Evolutionary conservation across 2,797 vertebrate species (phyloP).

Genomic region (Leptodactylus fallax): DNA sequence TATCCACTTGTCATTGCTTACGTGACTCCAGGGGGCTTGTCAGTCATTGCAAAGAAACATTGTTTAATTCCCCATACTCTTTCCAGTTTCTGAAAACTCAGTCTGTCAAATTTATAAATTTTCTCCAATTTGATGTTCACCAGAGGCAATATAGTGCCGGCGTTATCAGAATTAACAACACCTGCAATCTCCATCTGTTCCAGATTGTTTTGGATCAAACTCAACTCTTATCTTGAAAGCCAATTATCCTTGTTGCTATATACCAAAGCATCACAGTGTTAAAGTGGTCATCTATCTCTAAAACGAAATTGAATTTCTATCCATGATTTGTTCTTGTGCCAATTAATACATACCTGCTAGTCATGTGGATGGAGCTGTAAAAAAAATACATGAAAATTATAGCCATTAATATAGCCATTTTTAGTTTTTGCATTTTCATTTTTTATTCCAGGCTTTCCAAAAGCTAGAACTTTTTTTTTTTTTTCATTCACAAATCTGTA

Average conservation of each 20-base stretch:
- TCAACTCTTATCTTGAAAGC: slow-evolving; percentile 53
- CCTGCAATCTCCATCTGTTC: slow-evolving; percentile 55
- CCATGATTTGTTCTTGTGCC: slow-evolving; percentile 28
- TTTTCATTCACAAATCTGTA: no score
- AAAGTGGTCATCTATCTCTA: slow-evolving; percentile 44
- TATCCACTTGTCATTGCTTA: background rate
- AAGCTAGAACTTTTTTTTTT: no score
- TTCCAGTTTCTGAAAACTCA: slow-evolving; percentile 18
- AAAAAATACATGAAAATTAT: background rate
- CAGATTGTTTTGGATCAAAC: slow-evolving; percentile 53
- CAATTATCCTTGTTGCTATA: slow-evolving; percentile 52
- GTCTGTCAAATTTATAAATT: slow-evolving; percentile 54
- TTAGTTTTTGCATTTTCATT: no score
- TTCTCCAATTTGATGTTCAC: slow-evolving; percentile 48
- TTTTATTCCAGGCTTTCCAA: no score
- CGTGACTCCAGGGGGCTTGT: slow-evolving; percentile 28
- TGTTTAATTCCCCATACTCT: background rate
- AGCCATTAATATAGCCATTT: no score
- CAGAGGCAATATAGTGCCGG: slow-evolving; percentile 33
- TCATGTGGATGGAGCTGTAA: background rate
- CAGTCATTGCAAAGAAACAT: slow-evolving; percentile 26
- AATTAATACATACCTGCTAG: slow-evolving; percentile 14
- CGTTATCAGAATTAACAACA: slow-evolving; percentile 51
- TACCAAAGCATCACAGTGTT: slow-evolving; percentile 23
- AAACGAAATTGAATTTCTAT: slow-evolving; percentile 23